Evolutionary conservation across 2,888 invertebrate genomes (phyloP).

Genomic region (Eueremaeus valkanovi): DNA sequence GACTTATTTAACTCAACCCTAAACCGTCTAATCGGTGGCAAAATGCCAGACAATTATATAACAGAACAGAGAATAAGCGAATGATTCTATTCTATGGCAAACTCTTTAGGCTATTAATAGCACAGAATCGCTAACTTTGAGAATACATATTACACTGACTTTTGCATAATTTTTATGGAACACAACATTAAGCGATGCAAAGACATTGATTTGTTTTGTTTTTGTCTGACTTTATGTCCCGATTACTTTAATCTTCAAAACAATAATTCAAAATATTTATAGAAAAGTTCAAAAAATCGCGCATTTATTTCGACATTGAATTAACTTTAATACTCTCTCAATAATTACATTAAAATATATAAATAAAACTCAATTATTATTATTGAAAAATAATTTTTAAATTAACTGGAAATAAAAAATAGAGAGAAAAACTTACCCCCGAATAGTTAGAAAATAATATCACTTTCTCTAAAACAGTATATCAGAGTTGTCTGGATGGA

Average conservation of each 20-base stretch:
- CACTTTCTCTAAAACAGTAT: too few species aligned
- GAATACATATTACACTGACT: conserved; percentile 24
- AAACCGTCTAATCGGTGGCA: neutral
- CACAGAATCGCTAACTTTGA: neutral
- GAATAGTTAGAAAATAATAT: too few species aligned
- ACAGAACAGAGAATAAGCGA: neutral
- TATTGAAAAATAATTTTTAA: too few species aligned
- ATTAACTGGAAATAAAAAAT: too few species aligned
- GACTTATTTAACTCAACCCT: neutral
- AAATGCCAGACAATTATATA: conserved; percentile 16
- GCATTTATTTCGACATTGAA: too few species aligned
- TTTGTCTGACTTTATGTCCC: neutral
- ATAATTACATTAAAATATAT: too few species aligned
- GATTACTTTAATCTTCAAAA: neutral
- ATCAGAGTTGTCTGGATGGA: too few species aligned
- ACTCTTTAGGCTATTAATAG: neutral
- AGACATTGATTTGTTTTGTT: conserved; percentile 34
- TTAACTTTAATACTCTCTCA: too few species aligned
- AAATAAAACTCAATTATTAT: too few species aligned
- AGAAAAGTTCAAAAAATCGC: too few species aligned
- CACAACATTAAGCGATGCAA: neutral
- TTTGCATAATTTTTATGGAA: conserved; percentile 13
- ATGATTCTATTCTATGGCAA: neutral
- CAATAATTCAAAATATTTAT: too few species aligned
- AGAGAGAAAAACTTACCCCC: too few species aligned